Base-by-base conservation (phyloP, 2,888 invertebrate genomes). In the Drosophila cognata region DNA sequence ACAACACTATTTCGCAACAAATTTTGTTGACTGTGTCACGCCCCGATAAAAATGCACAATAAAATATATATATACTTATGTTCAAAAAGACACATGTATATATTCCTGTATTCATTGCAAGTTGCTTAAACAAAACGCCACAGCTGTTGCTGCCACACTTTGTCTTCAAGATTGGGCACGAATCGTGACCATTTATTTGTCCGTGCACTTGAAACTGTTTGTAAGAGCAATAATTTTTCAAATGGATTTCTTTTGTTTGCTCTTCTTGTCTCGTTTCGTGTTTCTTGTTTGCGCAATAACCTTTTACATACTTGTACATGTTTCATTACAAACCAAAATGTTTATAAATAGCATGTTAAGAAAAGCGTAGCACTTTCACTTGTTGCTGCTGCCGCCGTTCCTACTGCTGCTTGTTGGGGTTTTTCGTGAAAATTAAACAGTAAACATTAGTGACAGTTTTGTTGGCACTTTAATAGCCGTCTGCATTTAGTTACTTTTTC, bases 191-290 rank as follows among this genome's bases (percentile, higher is more conserved):
- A 73, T 59, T 51, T 72, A 71, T 55, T 51, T 72, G 74, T 74
- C 63, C 64, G 41, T 80, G 87, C 84, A 80, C 86, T 88, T 88
- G 82, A 85, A 83, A 72, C 48, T 51, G 67, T 70, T 73, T 64
- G 59, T 67, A 58, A 59, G 64, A 71, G 66, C 64, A 71, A 58
- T 8, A n/a, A 43, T 55, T 71, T 66, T 59, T 29, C 33, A 57
- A 55, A 58, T 46, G 50, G n/a, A 60, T 78, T 73, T 65, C 33
- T 16, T 70, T 52, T 16, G 56, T 29, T 56, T 38, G 55, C 6
- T 50, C 35, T 62, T 50, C 35, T 62, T 48, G 46, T 13, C 13
- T 58, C 62, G 18, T 65, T 59, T 62, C 33, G 43, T 62, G 66
- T 71, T 57, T 50, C 21, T 50, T 59, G 68, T 71, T 81, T 77